Evolutionary conservation across 2,113 vertebrate genomes (phyloP).

Genomic region (Chloropsis hardwickii): DNA sequence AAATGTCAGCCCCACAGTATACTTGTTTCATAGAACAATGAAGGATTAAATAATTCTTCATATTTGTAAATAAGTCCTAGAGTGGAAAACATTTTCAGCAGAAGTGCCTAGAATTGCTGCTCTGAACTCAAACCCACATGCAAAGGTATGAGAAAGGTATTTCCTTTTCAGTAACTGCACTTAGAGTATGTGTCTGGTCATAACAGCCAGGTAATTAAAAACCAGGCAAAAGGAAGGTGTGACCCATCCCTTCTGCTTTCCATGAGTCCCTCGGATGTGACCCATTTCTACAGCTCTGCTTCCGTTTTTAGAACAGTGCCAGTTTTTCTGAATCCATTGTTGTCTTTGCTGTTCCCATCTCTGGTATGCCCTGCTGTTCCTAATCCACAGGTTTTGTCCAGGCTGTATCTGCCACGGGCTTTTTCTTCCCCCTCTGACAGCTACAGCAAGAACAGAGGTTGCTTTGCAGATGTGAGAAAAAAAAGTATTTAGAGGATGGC

Average conservation of each 20-base stretch:
- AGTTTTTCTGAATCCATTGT: background rate
- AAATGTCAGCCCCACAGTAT: no score
- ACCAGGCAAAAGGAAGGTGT: background rate
- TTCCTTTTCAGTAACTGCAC: slow-evolving; percentile 32
- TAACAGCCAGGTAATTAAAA: slow-evolving; percentile 39
- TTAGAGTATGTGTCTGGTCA: slow-evolving; percentile 30
- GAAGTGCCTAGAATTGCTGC: background rate
- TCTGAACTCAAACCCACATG: background rate
- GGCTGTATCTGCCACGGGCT: background rate
- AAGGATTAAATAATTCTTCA: background rate
- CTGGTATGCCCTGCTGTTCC: background rate
- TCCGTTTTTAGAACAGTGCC: background rate
- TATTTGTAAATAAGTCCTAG: background rate
- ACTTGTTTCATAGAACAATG: background rate
- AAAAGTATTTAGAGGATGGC: background rate
- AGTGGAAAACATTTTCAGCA: background rate
- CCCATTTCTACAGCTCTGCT: background rate
- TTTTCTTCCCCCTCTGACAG: background rate
- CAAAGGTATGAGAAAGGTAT: slow-evolving; percentile 41
- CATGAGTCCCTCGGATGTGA: background rate
- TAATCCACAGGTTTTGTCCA: background rate
- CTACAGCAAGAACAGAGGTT: background rate
- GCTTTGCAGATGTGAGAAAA: background rate
- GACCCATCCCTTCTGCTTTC: background rate
- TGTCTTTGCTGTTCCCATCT: background rate